Conservation (phyloP, 2,888 invertebrate species). For the Stenodera caucasica region DNA sequence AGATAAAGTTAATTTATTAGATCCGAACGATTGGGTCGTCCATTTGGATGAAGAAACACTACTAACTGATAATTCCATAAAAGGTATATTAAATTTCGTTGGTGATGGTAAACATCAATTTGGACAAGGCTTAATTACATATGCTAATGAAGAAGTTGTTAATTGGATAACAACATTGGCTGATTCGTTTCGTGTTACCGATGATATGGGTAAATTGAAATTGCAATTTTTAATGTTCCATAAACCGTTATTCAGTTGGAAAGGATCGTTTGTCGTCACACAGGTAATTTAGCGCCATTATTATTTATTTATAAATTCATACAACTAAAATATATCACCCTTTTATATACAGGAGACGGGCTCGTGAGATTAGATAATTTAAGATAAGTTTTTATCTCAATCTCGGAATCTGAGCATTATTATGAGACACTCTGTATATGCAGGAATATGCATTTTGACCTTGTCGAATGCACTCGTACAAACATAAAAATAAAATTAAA, state of each 20-base stretch:
- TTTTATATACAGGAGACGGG: too few species aligned
- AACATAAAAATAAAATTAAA: too few species aligned
- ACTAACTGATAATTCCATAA: constrained; percentile 86
- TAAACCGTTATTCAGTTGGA: constrained; percentile 96
- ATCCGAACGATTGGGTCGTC: constrained; percentile 94
- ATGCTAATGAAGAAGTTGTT: constrained; percentile 94
- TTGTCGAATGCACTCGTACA: too few species aligned
- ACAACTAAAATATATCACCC: too few species aligned
- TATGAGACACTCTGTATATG: too few species aligned
- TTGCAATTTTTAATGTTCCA: constrained; percentile 92
- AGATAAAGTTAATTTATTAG: constrained; percentile 80
- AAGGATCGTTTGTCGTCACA: constrained; percentile 96
- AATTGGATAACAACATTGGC: constrained; percentile 97
- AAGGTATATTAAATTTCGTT: constrained; percentile 92
- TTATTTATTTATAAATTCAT: neutral
- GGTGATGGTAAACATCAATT: constrained; percentile 92
- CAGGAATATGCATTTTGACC: too few species aligned
- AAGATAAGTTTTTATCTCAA: too few species aligned
- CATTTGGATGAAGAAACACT: constrained; percentile 97
- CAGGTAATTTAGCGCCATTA: constrained; percentile 67
- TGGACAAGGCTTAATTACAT: constrained; percentile 94
- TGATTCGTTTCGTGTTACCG: constrained; percentile 93
- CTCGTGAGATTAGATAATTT: too few species aligned
- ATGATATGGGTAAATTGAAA: constrained; percentile 96
- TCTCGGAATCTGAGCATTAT: too few species aligned